Base-by-base conservation (phyloP, 1,140 invertebrate species). In the Drosophila ironensis region DNA sequence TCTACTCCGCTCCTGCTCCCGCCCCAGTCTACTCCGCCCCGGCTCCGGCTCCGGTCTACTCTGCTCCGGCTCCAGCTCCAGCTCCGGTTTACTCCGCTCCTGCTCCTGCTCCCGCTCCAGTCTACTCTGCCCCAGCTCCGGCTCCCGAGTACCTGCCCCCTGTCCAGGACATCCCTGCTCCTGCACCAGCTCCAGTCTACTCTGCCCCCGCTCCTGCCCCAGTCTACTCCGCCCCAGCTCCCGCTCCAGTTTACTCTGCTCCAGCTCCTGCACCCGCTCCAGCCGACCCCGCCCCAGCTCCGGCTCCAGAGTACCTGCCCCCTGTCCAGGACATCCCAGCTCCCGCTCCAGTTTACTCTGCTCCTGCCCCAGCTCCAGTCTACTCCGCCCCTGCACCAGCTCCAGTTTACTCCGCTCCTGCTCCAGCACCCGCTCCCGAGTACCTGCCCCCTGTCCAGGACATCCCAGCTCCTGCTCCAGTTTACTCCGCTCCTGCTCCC, bases 361-460 rank as follows among this genome's bases (percentile, higher is more conserved):
- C 59, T 0, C 59, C 59, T 0, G 28, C 70, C 0, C 69, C 76
- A 0, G 75, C 57, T 38, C 76, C 71, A 14, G 27, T 50, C 0
- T 64, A 47, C 48, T 63, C 69, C 0, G 74, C 63, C 0, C 63
- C 74, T 2, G 67, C 66, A 0, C 68, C 71, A n/a, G 50, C 61
- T 27, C 60, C 50, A 3, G 42, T 54, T 4, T 33, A 33, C 30
- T 33, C 30, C 7, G 30, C 30, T 1, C 30, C 30, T 6, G 30
- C 30, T 2, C 30, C 30, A 7, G 30, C 30, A 1, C 30, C 30
- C 1, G 30, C 11, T 33, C 30, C 3, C 44, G 64, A 69, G 44
- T 78, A 72, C 12, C 73, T 71, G 59, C 72, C 56, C 6, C 72
- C 72, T 38, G 67, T 56, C 11, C 73, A 72, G 7, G 33, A 48